Percentiles rank a stretch among this genome's conserved stretches.
Conservation (phyloP, 2,113 vertebrate genomes). For the Dolichallabes microphthalmus region DNA sequence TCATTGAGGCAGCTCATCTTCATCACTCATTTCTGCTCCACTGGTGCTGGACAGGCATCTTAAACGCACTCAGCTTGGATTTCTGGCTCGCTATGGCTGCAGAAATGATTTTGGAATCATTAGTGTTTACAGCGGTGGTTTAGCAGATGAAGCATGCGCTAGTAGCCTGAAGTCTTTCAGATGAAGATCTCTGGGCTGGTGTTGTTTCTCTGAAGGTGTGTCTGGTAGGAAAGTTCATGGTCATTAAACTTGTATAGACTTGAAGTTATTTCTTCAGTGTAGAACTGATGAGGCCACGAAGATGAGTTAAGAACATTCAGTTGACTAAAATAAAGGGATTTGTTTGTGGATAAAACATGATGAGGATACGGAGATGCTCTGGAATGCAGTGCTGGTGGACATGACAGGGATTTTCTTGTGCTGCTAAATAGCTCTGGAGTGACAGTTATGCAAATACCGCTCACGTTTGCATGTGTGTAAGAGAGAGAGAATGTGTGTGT, state of each 20-base stretch:
- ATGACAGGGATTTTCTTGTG: no score
- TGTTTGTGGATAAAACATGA: neutral
- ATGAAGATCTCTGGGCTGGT: neutral
- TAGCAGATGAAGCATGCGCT: neutral
- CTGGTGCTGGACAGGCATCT: neutral
- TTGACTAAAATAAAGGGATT: neutral
- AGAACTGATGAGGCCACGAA: neutral
- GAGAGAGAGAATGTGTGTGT: neutral
- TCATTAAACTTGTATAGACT: constrained; percentile 28
- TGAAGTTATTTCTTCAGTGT: neutral
- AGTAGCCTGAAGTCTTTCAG: neutral
- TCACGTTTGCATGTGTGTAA: neutral
- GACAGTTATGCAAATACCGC: constrained; percentile 1
- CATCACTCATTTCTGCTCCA: constrained; percentile 29
- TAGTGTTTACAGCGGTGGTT: neutral
- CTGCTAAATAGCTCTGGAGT: neutral
- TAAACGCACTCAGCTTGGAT: neutral
- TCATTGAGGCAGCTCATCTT: constrained; percentile 4
- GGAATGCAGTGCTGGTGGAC: constrained; percentile 4
- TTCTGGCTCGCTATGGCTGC: no score
- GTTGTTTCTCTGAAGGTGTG: neutral
- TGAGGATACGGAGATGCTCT: neutral
- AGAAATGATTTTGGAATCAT: constrained; percentile 7
- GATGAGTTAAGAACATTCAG: constrained; percentile 1
- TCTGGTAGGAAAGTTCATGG: constrained; percentile 15